phyloP scores from a whole-genome alignment of 2,888 invertebrate species.

The Idaea straminata region DNA sequence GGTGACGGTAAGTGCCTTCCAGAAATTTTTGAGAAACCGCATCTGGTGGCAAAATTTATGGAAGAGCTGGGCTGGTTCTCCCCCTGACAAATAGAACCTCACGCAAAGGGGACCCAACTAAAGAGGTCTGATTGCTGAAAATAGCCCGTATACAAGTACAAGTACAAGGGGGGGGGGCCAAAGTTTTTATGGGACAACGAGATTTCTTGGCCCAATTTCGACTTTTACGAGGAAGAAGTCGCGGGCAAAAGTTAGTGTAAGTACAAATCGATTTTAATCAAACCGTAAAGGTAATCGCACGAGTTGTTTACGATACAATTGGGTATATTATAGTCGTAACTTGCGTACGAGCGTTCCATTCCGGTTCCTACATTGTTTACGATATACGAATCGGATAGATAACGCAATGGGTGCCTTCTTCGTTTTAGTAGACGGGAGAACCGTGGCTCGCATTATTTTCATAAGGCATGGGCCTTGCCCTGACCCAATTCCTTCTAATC shows the following conservation, averaged over 20 bases:
- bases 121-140: no score
- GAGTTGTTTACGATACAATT: slow-evolving; percentile 30
- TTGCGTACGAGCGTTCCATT: slow-evolving; percentile 31
- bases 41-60: no score
- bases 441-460: slow-evolving; percentile 63
- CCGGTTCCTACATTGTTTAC: slow-evolving; percentile 40
- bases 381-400: slow-evolving; percentile 45
- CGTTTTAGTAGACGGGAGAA: slow-evolving; percentile 47
- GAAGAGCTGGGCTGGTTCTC: no score
- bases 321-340: slow-evolving; percentile 31
- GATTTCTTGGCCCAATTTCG: no score
- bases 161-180: no score
- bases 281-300: slow-evolving; percentile 28
- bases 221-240: background rate
- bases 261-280: slow-evolving; percentile 24
- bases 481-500: slow-evolving; percentile 78
- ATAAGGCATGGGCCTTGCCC: slow-evolving; percentile 69
- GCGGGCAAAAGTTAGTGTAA: slow-evolving; percentile 9
- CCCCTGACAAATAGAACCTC: no score
- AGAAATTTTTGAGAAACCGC: no score
- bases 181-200: no score
- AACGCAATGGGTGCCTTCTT: slow-evolving; percentile 51
- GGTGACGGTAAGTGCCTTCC: no score
- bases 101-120: no score
- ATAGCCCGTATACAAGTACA: no score